phyloP scores from a whole-genome alignment of 2,797 vertebrate species.

The Poeciliopsis turneri region DNA sequence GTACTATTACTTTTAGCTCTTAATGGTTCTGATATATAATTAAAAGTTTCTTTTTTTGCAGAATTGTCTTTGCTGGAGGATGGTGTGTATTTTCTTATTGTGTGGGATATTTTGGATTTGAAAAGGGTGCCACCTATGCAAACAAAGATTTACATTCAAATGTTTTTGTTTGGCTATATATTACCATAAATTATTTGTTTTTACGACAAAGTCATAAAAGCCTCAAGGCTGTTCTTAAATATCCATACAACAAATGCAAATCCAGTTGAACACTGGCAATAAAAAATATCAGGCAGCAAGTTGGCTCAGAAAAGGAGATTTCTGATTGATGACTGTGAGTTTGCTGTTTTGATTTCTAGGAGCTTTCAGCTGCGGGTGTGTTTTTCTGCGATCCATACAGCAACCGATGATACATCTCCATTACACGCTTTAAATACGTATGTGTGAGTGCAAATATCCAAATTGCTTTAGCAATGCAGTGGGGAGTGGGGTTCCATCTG shows the following conservation, averaged over 20 bases:
- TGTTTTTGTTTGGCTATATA: neutral
- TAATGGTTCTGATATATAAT: neutral
- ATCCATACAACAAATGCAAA: constrained; percentile 34
- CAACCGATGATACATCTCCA: constrained; percentile 40
- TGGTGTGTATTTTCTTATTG: neutral
- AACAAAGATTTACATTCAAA: neutral
- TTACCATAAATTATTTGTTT: neutral
- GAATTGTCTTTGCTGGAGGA: neutral
- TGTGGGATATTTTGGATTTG: neutral
- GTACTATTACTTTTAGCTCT: neutral
- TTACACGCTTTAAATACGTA: constrained; percentile 27
- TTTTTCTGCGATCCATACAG: constrained; percentile 18
- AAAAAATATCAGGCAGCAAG: constrained; percentile 32
- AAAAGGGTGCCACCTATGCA: neutral
- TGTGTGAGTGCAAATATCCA: constrained; percentile 11
- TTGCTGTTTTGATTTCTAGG: constrained; percentile 47
- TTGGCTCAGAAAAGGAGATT: constrained; percentile 28
- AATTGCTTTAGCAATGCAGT: constrained; percentile 8
- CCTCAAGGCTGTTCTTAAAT: constrained; percentile 29
- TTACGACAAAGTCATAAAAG: constrained; percentile 17
- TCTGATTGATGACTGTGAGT: constrained; percentile 46
- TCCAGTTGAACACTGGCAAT: constrained; percentile 52
- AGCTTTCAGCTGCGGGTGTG: constrained; percentile 36
- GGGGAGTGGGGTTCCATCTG: constrained; percentile 18
- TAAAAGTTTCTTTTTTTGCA: neutral